Evolutionary conservation across 2,113 vertebrate species (phyloP).

Genomic region (Alligator mississippiensis): DNA sequence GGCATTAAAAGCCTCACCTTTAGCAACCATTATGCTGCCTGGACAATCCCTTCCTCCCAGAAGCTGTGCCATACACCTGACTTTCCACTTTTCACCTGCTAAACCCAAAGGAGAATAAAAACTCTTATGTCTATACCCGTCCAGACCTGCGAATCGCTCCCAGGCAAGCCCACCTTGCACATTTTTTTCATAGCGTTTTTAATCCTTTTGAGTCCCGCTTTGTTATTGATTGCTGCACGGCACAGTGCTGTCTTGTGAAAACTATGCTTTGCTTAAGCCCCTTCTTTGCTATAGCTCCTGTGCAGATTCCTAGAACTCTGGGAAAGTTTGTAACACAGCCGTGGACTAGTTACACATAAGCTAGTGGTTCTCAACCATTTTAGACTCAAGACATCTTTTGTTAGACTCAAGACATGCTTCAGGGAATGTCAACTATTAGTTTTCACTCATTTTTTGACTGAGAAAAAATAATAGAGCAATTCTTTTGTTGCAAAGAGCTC

Average conservation of each 20-base stretch:
- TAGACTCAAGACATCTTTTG: too few relatives aligned
- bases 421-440: too few relatives aligned
- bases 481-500: too few relatives aligned
- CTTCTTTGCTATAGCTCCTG: constrained; percentile 5
- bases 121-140: not conserved
- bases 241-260: not conserved
- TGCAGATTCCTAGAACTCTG: constrained; percentile 6
- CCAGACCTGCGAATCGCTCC: not conserved
- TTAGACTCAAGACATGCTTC: too few relatives aligned
- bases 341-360: constrained; percentile 41
- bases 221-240: constrained; percentile 33
- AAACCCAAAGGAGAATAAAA: not conserved
- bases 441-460: too few relatives aligned
- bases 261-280: not conserved
- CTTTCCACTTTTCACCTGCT: not conserved
- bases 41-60: not conserved
- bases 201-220: constrained; percentile 14
- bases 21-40: not conserved
- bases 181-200: constrained; percentile 6
- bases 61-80: not conserved
- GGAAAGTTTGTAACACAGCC: not conserved
- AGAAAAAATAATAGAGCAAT: too few relatives aligned
- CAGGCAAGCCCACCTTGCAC: not conserved
- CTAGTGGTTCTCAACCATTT: too few relatives aligned
- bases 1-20: too few relatives aligned